phyloP scores from a whole-genome alignment of 2,797 vertebrate species.

The Myioborus melanocephalus region DNA sequence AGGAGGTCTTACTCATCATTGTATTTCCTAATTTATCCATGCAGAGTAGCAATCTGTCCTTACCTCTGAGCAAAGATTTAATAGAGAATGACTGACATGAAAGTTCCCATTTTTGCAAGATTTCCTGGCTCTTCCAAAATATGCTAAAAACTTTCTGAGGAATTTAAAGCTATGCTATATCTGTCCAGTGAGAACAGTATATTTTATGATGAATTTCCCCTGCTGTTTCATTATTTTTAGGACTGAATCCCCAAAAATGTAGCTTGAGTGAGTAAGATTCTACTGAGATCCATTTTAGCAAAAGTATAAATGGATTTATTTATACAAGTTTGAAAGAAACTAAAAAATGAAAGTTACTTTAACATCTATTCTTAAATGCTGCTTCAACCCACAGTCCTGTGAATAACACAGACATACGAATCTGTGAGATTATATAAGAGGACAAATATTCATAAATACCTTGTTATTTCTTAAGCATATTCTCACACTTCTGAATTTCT shows the following conservation, averaged over 20 bases:
- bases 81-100: neutral
- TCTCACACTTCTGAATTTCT: neutral
- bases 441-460: neutral
- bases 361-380: neutral
- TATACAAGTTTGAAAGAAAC: neutral
- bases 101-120: neutral
- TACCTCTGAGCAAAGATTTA: neutral
- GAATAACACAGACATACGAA: neutral
- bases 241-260: neutral
- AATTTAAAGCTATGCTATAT: constrained; percentile 5
- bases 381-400: neutral
- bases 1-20: constrained; percentile 3
- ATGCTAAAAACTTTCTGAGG: neutral
- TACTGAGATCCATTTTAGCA: neutral
- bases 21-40: neutral
- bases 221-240: constrained; percentile 6
- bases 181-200: neutral
- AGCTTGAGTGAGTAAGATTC: neutral
- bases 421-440: neutral
- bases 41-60: neutral
- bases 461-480: neutral
- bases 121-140: neutral
- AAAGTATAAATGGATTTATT: constrained; percentile 5
- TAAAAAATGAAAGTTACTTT: neutral
- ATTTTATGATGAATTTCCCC: neutral